A percentile compares a stretch with the other conserved stretches of the same genome.
Conservation (phyloP, 2,888 invertebrate species). For the Dorcus hopei region DNA sequence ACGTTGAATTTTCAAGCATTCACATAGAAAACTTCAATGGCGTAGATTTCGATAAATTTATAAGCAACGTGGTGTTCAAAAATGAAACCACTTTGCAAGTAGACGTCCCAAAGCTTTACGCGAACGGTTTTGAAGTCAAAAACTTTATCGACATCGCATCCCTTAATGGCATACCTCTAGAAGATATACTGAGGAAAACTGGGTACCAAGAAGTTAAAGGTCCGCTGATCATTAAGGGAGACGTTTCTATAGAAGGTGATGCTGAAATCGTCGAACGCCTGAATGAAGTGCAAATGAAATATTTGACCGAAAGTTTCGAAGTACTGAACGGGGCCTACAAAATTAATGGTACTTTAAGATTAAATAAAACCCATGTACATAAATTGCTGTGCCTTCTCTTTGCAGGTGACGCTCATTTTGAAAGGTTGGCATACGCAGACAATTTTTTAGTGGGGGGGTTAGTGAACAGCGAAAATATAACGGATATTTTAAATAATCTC, state of each 20-base stretch:
- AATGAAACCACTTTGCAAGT: slow-evolving; percentile 39
- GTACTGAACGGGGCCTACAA: slow-evolving; percentile 25
- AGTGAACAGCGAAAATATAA: slow-evolving; percentile 33
- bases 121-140: slow-evolving; percentile 37
- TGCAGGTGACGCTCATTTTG: slow-evolving; percentile 41
- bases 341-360: slow-evolving; percentile 32
- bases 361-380: background rate
- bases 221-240: slow-evolving; percentile 38
- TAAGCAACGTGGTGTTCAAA: slow-evolving; percentile 48
- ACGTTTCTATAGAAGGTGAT: slow-evolving; percentile 39
- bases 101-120: slow-evolving; percentile 37
- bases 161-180: slow-evolving; percentile 44
- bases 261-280: slow-evolving; percentile 41
- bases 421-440: slow-evolving; percentile 34
- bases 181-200: slow-evolving; percentile 46
- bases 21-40: slow-evolving; percentile 43
- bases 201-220: slow-evolving; percentile 36
- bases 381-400: background rate
- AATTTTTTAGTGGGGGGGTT: slow-evolving; percentile 34
- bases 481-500: slow-evolving; percentile 35
- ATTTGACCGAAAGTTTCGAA: slow-evolving; percentile 31
- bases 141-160: slow-evolving; percentile 34
- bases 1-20: slow-evolving; percentile 35
- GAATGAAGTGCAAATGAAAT: slow-evolving; percentile 34
- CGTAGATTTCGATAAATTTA: slow-evolving; percentile 42